Evolutionary conservation across 2,888 invertebrate genomes (phyloP).

Genomic region (Liodrosophila aerea): DNA sequence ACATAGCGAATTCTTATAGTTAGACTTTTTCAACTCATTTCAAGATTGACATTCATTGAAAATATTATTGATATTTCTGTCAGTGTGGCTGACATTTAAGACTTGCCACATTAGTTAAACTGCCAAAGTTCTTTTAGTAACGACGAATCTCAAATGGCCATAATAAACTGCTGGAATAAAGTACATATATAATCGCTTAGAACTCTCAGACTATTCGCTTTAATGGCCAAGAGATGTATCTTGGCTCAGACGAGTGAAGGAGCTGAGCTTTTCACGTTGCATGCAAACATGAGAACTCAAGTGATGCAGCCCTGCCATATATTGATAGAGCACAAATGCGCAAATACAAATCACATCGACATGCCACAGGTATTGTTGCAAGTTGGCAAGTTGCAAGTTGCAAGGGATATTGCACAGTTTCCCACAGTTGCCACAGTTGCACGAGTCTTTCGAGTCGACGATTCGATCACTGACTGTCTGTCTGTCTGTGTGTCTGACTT

Average conservation of each 20-base stretch:
- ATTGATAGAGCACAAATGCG: constrained; percentile 45
- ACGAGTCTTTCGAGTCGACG: constrained; percentile 22
- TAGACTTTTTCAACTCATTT: no score
- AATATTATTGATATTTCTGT: no score
- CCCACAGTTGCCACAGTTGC: constrained; percentile 54
- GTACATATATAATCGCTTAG: no score
- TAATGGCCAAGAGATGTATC: background rate
- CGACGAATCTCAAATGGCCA: no score
- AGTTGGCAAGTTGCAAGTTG: constrained; percentile 6
- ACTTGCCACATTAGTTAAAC: no score
- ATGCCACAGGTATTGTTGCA: constrained; percentile 34
- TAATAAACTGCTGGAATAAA: no score
- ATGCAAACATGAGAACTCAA: constrained; percentile 34
- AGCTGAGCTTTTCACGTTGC: background rate
- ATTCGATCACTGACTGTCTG: constrained; percentile 44
- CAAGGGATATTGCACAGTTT: constrained; percentile 48
- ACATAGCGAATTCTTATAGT: no score
- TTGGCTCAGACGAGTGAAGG: constrained; percentile 7
- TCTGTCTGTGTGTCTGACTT: constrained; percentile 31
- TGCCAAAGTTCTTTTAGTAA: no score
- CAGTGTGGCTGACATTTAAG: no score
- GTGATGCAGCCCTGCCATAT: constrained; percentile 38
- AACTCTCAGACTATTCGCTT: background rate
- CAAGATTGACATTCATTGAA: no score
- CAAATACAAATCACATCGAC: constrained; percentile 41